Base-by-base conservation (phyloP, 1,140 invertebrate species). In the Acromyrmex heyeri region DNA sequence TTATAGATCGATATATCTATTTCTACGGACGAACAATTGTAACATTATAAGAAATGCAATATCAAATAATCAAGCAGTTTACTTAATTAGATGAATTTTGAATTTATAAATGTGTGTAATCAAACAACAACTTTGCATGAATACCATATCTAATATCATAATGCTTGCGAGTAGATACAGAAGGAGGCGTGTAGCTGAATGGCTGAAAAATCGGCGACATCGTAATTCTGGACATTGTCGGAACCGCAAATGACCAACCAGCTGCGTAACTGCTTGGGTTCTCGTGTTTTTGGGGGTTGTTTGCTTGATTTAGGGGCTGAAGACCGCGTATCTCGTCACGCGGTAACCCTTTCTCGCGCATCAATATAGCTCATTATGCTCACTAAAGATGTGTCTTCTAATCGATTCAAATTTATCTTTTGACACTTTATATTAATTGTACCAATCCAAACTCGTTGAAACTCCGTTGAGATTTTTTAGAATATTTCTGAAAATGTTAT, bases 281-380 rank as follows among this genome's bases (percentile, higher is more conserved):
- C 91, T 65, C 78, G 78, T 92, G 90, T 87, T 93, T 92, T 93
- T 92, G 69, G 67, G 88, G 86, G 90, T 88, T 92, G 90, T 93
- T 94, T 92, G 90, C 89, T 95, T 94, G 94, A 95, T 95, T 94
- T 95, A 95, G 91, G 91, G 89, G 82, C 83, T 75, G 78, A 90
- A 88, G 69, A 81, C 72, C 79, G 87, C 72, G 82, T 75, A 82
- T 88, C 82, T 87, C 81, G 83, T 55, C 86, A 70, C 85, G 64
- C 62, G 88, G 88, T 88, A 93, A 93, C 91, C 91, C 89, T 93
- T 92, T 92, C 91, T 91, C 89, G 67, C 85, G 38, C 30, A 73
- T 86, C 73, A 76, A 53, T 67, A 55, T 55, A 44, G 14, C 44
- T 86, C 57, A 44, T 76, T 78, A 72, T 38, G 8, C 27, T 62